Evolutionary conservation across 2,797 vertebrate genomes (phyloP), one percentile per base, ranked within the genome.

Genomic region (Leuciscus waleckii): DNA sequence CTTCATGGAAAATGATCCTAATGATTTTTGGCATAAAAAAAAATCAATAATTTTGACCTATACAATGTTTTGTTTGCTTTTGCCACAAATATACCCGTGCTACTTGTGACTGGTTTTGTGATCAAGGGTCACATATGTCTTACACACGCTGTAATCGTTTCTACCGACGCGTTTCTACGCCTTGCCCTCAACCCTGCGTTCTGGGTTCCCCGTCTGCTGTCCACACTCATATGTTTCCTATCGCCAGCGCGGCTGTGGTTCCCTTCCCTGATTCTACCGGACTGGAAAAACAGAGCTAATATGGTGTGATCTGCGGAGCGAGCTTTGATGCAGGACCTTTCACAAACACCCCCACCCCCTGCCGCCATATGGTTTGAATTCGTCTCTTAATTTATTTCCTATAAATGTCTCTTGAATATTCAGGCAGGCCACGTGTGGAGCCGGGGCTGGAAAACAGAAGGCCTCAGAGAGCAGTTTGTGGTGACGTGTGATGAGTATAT

Each of bases 201-300:
- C 93, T 95, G 95, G 94, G 93, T 95, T 96, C 93, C 94, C 93
- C 91, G 95, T 94, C 91, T 93, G 90, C 80, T 73, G 89, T 88
- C 87, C 79, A 35, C 93, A 92, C 96, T 97, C 97, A 98, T 98
- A 96, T 99, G 98, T 99, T 99, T 99, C 96, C 96, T 97, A 99
- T 99, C 97, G 98, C 94, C 78, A 95, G 95, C 13, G 95, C 95
- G 96, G 97, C 97, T 99, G 98, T 97, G 98, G 97, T 99, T 97
- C 96, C 97, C 97, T 97, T 98, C 58, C 96, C 96, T 97, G 96
- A 97, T 98, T 97, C 96, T 96, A 95, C 97, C 95, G 96, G 96
- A 97, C 97, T 99, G 97, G 98, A 99, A 99, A 99, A 99, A 99
- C 97, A 98, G 94, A 97, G 98, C 97, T 98, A 99, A 99, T 98